Evolutionary conservation across 1,140 invertebrate genomes (phyloP).

Genomic region (Cydia strobilella): DNA sequence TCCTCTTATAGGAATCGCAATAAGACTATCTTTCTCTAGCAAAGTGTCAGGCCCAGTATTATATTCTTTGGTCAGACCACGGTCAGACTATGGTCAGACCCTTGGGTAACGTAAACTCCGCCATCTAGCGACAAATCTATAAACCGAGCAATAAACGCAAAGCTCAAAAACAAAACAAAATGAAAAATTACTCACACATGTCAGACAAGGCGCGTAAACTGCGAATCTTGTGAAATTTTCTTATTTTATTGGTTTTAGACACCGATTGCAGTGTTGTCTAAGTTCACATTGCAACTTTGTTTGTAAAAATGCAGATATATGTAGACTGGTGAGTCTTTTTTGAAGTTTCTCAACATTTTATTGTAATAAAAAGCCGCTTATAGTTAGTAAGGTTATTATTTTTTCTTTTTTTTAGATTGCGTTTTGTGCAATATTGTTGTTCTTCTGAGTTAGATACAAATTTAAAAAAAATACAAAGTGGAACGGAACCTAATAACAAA

Average conservation of each 20-base stretch:
- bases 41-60: no score
- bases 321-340: constrained; percentile 44
- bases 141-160: background rate
- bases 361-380: background rate
- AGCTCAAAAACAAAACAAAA: background rate
- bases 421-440: no score
- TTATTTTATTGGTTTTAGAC: background rate
- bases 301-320: constrained; percentile 49
- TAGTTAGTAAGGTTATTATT: background rate
- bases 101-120: no score
- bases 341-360: background rate
- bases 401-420: background rate
- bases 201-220: background rate
- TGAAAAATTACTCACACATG: background rate
- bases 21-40: no score
- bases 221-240: background rate
- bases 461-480: no score
- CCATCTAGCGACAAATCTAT: no score
- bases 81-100: no score
- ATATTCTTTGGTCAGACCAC: no score
- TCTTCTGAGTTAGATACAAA: no score
- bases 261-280: background rate
- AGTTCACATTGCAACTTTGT: background rate
- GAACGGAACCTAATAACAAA: no score
- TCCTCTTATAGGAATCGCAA: no score